phyloP scores from a whole-genome alignment of 1,140 invertebrate species.

The Procambarus virginalis region DNA sequence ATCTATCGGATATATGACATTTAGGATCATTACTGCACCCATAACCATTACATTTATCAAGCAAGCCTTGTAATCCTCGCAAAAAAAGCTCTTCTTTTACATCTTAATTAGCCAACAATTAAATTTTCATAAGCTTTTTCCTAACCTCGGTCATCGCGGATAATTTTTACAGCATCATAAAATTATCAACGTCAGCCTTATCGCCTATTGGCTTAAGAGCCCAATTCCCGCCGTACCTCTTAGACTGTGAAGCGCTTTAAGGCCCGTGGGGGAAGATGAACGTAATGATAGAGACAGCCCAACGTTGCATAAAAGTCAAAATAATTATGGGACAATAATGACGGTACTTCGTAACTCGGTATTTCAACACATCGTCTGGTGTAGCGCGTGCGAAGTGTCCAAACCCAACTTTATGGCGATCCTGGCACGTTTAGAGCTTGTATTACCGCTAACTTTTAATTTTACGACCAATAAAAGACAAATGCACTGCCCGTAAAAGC shows the following conservation, averaged over 20 bases:
- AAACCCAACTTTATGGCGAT: slow-evolving; percentile 58
- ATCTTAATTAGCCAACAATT: slow-evolving; percentile 63
- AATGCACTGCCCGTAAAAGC: slow-evolving; percentile 67
- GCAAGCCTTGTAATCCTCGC: slow-evolving; percentile 13
- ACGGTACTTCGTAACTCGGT: slow-evolving; percentile 42
- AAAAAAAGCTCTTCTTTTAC: slow-evolving; percentile 44
- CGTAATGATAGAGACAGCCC: slow-evolving; percentile 40
- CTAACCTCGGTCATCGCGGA: slow-evolving; percentile 59
- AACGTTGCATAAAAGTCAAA: slow-evolving; percentile 50
- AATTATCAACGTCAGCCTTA: slow-evolving; percentile 51
- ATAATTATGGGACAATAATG: slow-evolving; percentile 62
- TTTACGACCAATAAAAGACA: slow-evolving; percentile 68
- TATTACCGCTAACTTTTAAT: slow-evolving; percentile 69
- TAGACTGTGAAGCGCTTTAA: slow-evolving; percentile 17
- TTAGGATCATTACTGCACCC: slow-evolving; percentile 30
- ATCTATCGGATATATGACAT: slow-evolving; percentile 44
- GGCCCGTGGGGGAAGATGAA: slow-evolving; percentile 28
- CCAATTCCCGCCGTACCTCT: slow-evolving; percentile 7
- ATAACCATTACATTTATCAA: slow-evolving; percentile 51
- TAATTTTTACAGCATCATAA: slow-evolving; percentile 62
- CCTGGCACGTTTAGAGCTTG: slow-evolving; percentile 64
- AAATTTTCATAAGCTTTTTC: slow-evolving; percentile 66
- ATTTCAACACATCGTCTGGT: slow-evolving; percentile 58
- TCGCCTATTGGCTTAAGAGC: slow-evolving; percentile 42
- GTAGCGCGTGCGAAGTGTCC: slow-evolving; percentile 51